These are phyloP conservation scores for Cyprinodon tularosa DNA, from an alignment of 2,113 vertebrate species.

Conservation along the genomic window DNA sequence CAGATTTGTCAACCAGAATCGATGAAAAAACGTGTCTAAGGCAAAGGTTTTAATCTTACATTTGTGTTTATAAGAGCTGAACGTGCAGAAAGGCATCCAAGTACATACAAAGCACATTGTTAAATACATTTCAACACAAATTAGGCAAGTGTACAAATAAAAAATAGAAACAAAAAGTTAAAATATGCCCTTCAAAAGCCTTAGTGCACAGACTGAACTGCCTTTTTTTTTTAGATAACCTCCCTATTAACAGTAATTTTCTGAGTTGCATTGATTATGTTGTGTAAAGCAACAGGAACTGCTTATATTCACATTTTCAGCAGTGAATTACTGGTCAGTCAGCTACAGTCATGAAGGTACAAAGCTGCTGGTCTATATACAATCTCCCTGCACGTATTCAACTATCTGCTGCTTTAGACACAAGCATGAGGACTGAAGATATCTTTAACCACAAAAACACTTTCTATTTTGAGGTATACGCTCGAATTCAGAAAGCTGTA, in stretches of 20 bases:
- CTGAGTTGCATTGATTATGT: slow-evolving; percentile 22
- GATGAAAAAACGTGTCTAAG: slow-evolving; percentile 5
- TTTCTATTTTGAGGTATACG: not conserved
- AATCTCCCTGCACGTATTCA: slow-evolving; percentile 1
- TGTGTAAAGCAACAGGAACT: not conserved
- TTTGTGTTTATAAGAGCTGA: slow-evolving; percentile 21
- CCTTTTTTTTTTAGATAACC: not conserved
- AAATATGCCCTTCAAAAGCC: not conserved
- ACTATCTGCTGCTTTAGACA: not conserved
- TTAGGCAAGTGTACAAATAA: not conserved
- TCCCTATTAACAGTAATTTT: not conserved
- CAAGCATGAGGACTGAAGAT: not conserved
- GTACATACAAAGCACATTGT: slow-evolving; percentile 6
- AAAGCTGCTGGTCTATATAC: slow-evolving; percentile 2
- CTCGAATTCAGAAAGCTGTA: not conserved
- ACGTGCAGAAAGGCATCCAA: slow-evolving; percentile 34
- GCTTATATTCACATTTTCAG: not conserved
- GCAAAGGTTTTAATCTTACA: slow-evolving; percentile 23
- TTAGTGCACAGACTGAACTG: not conserved
- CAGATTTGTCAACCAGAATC: slow-evolving; percentile 2
- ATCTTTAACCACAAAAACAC: too few relatives aligned
- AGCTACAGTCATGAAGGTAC: slow-evolving; percentile 1
- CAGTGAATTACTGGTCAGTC: not conserved
- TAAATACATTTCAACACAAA: slow-evolving; percentile 21
- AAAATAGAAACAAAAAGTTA: not conserved